Conservation (phyloP, 2,113 vertebrate species). For the Toxotes jaculatrix region DNA sequence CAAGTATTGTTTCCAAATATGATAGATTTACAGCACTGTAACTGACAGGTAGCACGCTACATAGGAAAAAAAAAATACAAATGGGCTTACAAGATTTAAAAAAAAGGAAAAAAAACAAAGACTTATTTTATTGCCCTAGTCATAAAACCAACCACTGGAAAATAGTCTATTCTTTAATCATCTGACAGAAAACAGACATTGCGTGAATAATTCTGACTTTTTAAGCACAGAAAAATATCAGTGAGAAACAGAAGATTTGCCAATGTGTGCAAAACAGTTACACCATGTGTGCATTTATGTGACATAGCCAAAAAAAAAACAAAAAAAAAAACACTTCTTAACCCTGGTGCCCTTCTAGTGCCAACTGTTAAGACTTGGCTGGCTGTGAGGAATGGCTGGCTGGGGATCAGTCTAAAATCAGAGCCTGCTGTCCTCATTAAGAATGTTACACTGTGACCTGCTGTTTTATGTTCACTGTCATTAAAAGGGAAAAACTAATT, state of each 20-base stretch:
- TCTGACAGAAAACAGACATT: constrained; percentile 50
- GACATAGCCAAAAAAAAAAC: constrained; percentile 33
- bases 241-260: constrained; percentile 19
- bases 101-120: constrained; percentile 1
- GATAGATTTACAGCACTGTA: constrained; percentile 33
- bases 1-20: constrained; percentile 50
- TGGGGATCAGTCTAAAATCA: constrained; percentile 61
- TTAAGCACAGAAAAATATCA: constrained; percentile 36
- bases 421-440: constrained; percentile 71
- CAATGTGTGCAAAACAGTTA: constrained; percentile 36
- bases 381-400: constrained; percentile 57
- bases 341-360: constrained; percentile 53
- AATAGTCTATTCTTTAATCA: constrained; percentile 40
- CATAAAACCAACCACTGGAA: constrained; percentile 49
- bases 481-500: constrained; percentile 56
- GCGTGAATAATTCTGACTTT: constrained; percentile 34
- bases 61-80: neutral
- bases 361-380: constrained; percentile 63
- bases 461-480: constrained; percentile 69
- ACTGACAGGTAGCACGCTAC: constrained; percentile 50
- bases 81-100: constrained; percentile 3
- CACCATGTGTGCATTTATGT: constrained; percentile 50
- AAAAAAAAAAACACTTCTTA: constrained; percentile 33
- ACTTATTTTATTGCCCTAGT: constrained; percentile 26
- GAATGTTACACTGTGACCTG: constrained; percentile 60